Evolutionary conservation across 2,113 vertebrate genomes (phyloP).

Genomic region (Anser cygnoides): DNA sequence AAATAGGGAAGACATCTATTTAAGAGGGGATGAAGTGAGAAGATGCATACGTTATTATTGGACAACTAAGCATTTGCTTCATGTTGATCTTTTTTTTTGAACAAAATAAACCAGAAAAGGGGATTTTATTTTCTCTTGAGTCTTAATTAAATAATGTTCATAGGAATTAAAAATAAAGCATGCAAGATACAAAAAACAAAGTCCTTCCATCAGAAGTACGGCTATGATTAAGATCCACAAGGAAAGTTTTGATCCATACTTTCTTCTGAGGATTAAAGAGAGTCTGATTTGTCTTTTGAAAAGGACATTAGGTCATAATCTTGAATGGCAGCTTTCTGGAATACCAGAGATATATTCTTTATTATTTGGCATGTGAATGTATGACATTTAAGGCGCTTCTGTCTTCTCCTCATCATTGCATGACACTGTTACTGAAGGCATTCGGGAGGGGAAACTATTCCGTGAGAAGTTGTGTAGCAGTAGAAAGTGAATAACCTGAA

Average conservation of each 20-base stretch:
- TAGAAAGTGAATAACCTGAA: constrained; percentile 48
- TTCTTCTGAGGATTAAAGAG: background rate
- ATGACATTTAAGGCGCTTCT: background rate
- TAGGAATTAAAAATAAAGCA: background rate
- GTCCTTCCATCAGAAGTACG: background rate
- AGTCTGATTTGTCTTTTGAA: background rate
- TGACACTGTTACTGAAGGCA: background rate
- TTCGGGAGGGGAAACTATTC: background rate
- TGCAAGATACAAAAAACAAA: background rate
- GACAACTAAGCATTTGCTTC: background rate
- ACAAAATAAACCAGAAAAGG: background rate
- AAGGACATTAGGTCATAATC: background rate
- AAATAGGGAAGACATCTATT: background rate
- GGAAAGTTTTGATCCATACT: background rate
- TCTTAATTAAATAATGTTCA: background rate
- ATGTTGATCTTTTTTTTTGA: background rate
- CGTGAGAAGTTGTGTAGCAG: background rate
- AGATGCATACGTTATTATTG: background rate
- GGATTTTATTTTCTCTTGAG: background rate
- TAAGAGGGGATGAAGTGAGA: background rate
- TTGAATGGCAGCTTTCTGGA: background rate
- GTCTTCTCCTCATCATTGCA: background rate
- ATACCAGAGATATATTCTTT: background rate
- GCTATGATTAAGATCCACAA: background rate
- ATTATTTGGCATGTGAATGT: background rate